Base-by-base conservation (phyloP, 2,888 invertebrate species). In the Atrina japonica region DNA sequence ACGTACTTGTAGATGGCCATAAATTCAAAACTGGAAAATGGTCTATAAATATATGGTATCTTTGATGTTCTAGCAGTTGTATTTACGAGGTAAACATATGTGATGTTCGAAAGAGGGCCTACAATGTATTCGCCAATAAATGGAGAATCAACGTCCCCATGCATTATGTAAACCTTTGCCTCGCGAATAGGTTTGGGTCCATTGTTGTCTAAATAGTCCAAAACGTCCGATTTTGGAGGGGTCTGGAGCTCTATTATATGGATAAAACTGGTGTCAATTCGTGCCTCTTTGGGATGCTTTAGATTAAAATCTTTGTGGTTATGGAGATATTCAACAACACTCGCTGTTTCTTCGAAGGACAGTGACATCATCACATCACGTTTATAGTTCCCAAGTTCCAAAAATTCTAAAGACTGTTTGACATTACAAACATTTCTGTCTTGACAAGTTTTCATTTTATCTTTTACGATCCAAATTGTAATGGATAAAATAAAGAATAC, bases 41-140 rank as follows among this genome's bases (percentile, higher is more conserved):
- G 86, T 50, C 86, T 63, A 43, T 81, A 70, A 30, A 76, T 75
- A 68, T 83, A 87, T 0, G 87, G 85, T 11, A 88, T 76, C 11
- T 75, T 75, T 11, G 86, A 84, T 53, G 78, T 71, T 29, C 86
- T 64, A 1, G 76, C 67, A 0, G 76, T 65, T 23, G 78, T 79
- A 16, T 77, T 67, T 6, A 82, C 60, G 52, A 82, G 60, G 18
- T 70, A 56, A 7, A 80, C 77, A 61, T 78, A 83, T 0, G 69
- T 70, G 0, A 80, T 76, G 16, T 82, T 67, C 2, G 83, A 83
- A 16, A 87, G 65, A 11, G 80, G 77, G 2, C 86, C 86, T 11
- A 88, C 84, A 16, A 80, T 61, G 68, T 87, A 87, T 70, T 88
- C 87, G 63, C 84, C 85, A 5, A 87, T 84, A 7, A 77, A 66